Evolutionary conservation across 2,888 invertebrate genomes (phyloP), one percentile per base, ranked within the genome.

Genomic region (Acleris sparsana): DNA sequence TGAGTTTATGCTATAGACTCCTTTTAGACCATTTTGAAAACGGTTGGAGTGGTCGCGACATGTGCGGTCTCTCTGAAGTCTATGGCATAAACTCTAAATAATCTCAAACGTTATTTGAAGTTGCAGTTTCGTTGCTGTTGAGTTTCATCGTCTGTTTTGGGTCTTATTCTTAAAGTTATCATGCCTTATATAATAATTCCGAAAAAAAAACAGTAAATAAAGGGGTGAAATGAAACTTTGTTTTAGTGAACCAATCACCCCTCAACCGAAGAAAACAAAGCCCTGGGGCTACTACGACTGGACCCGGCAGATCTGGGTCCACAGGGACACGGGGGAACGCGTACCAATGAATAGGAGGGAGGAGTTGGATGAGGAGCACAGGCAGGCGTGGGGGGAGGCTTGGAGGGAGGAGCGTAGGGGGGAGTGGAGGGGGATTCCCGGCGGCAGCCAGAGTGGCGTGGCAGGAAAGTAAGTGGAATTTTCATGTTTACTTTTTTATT

Each of bases 381-480:
- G 29, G 29, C 7, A 29, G 29, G 29, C 6, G 29, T 29, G 29
- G 29, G 29, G 29, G 29, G 29, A 29, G 29, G 7, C 6, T 7
- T 29, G 29, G 29, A 29, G 29, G 7, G 7, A 29, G 29, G 29
- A 29, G 7, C 29, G 29, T 2, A 55, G 60, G 7, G 55, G 6
- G 1, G 25, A 44, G 13, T 44, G 17, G 17, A 53, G 53, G 44
- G 55, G 43, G n/a, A 44, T 44, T 25, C 7, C 29, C 7, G 43
- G 59, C 5, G 13, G 7, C 33, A 29, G n/a, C 46, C 22, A 25
- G 18, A 55, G 48, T 20, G 60, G 49, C 22, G 60, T 70, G 70
- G 83, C 76, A 3, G 80, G 75, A 7, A 79, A 73, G 82, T 80
- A 55, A 63, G 53, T 58, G n/a, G 29, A 53, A 18, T 25, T 46